A percentile compares a stretch with the other conserved stretches of the same genome.
Evolutionary conservation across 2,797 vertebrate genomes (phyloP).

Genomic region (Anolis apletophallus): DNA sequence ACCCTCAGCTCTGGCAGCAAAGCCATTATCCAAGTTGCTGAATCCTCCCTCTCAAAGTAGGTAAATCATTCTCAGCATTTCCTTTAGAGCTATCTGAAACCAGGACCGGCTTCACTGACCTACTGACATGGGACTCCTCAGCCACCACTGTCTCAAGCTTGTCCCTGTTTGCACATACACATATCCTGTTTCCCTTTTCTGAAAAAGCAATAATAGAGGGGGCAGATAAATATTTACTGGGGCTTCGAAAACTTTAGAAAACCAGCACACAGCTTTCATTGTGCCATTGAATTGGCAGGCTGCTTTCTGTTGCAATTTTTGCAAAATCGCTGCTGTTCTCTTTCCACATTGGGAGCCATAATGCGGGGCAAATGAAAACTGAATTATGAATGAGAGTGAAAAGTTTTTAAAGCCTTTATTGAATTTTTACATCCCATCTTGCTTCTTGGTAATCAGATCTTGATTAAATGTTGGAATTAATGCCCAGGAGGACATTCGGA

Average conservation of each 20-base stretch:
- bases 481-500: conserved; percentile 62
- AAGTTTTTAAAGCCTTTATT: conserved; percentile 62
- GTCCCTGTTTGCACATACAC: too few relatives aligned
- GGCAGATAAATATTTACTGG: conserved; percentile 34
- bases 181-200: conserved; percentile 19
- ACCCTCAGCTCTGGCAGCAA: too few relatives aligned
- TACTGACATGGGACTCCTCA: too few relatives aligned
- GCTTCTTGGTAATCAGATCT: conserved; percentile 69
- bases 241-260: conserved; percentile 47
- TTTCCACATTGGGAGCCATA: conserved; percentile 55
- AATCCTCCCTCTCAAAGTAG: not conserved
- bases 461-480: conserved; percentile 71
- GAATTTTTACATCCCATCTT: conserved; percentile 67
- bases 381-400: conserved; percentile 65
- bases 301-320: conserved; percentile 44
- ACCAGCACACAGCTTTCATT: conserved; percentile 47
- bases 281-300: conserved; percentile 64
- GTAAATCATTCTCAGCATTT: not conserved
- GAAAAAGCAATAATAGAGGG: conserved; percentile 28
- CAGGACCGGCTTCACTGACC: too few relatives aligned
- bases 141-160: too few relatives aligned
- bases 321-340: conserved; percentile 64
- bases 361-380: conserved; percentile 46
- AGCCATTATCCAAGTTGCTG: not conserved
- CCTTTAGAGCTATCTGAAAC: not conserved